Evolutionary conservation across 2,797 vertebrate genomes (phyloP), one percentile per base, ranked within the genome.

Genomic region (Peromyscus melanophrys): DNA sequence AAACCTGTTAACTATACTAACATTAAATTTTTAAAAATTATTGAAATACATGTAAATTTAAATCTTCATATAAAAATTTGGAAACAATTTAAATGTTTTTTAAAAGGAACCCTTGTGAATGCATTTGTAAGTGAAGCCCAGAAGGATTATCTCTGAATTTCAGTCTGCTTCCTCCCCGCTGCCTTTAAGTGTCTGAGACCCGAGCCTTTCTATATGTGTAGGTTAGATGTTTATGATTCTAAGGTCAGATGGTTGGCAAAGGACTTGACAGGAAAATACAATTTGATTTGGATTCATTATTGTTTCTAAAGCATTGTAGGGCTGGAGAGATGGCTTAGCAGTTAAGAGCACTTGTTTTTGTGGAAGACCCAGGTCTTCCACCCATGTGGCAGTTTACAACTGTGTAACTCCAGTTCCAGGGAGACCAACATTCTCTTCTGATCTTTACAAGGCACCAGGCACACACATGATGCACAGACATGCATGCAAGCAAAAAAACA

Each of bases 231-330:
- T 67, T 67, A 67, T 67, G 14, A 67, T 67, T 34, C 31, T 31
- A 67, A 67, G 65, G 65, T 67, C 13, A 55, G 14, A 55, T 55
- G 52, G 52, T 55, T 55, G 52, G 52, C 27, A 55, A 69, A 63
- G 3, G 59, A 82, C 40, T 17, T 82, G 52, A 75, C 23, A 65
- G 46, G 19, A 94, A 31, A 43, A 69, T 83, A 85, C 84, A 52
- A 73, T 89, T 89, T 67, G 55, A 75, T 76, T 87, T 86, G 49
- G 37, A 69, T 96, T 87, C 55, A 59, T 93, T 73, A 67, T 69
- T 83, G 31, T 31, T n/a, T 57, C 13, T 17, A 84, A 65, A 84
- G 46, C 37, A 46, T 84, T 31, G 17, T 84, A 61, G 37, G 27
- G 43, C 37, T 83, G 40, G 59, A 63, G 37, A 83, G 27, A 83